Evolutionary conservation across 2,113 vertebrate genomes (phyloP).

Genomic region (Alligator mississippiensis): DNA sequence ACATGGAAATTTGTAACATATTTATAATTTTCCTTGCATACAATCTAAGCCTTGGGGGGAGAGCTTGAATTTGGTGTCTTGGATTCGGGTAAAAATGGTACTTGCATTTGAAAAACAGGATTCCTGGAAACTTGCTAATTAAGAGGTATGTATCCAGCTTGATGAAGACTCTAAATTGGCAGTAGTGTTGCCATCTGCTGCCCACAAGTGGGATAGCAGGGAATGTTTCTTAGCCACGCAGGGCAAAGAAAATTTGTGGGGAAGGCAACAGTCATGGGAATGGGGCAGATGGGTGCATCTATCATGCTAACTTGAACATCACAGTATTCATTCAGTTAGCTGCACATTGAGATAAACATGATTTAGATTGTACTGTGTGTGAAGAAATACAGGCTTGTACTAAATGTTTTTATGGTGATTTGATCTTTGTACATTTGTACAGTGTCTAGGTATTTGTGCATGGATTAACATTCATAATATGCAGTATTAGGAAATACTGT

Average conservation of each 20-base stretch:
- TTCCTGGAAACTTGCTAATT: neutral
- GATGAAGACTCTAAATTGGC: neutral
- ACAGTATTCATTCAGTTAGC: neutral
- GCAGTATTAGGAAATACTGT: neutral
- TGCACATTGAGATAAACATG: neutral
- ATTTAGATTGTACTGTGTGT: constrained; percentile 2
- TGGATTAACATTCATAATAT: neutral
- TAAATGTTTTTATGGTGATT: neutral
- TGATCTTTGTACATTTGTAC: neutral
- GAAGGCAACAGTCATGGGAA: neutral
- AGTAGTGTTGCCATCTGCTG: neutral
- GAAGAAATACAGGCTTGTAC: neutral
- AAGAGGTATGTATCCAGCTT: neutral
- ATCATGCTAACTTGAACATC: neutral
- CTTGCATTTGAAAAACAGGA: neutral
- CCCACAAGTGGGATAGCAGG: neutral
- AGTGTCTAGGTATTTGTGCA: neutral
- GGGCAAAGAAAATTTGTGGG: neutral
- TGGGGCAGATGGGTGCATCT: neutral
- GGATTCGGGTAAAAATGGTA: neutral
- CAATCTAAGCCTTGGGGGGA: too few species aligned
- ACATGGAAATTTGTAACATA: too few species aligned
- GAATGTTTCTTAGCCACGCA: neutral
- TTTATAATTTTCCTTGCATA: too few species aligned
- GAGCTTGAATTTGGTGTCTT: too few species aligned